Conservation (phyloP, 23 tunicate species). For the Ascidia mentula region DNA sequence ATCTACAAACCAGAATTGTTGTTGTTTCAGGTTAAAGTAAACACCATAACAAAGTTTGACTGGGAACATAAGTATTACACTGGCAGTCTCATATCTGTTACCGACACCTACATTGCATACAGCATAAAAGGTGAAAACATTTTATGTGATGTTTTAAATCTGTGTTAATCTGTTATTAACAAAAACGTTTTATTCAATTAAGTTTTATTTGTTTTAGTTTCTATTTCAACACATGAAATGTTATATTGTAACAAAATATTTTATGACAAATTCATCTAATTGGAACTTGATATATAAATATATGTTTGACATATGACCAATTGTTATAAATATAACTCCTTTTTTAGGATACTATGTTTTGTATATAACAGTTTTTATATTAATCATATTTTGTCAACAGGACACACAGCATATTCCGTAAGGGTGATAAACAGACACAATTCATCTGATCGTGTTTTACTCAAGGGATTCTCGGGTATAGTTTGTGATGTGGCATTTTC, state of each 20-base stretch:
- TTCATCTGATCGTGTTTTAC: slow-evolving; percentile 69
- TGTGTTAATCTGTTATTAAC: neutral
- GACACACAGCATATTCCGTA: slow-evolving; percentile 53
- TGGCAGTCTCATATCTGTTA: slow-evolving; percentile 71
- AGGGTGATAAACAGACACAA: slow-evolving; percentile 65
- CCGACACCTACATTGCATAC: slow-evolving; percentile 68
- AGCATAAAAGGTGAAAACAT: slow-evolving; percentile 61
- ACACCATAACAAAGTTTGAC: slow-evolving; percentile 71
- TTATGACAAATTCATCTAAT: neutral
- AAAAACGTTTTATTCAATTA: too few relatives aligned
- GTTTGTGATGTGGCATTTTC: slow-evolving; percentile 73
- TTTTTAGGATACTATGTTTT: neutral
- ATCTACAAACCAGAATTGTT: neutral
- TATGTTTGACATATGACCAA: neutral
- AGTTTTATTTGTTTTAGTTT: too few relatives aligned
- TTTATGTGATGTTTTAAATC: neutral
- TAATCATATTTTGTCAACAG: slow-evolving; percentile 9
- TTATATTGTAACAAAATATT: too few relatives aligned
- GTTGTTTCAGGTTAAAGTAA: slow-evolving; percentile 49
- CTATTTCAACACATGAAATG: neutral
- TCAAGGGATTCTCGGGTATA: slow-evolving; percentile 64
- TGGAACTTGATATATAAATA: neutral
- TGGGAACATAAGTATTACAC: slow-evolving; percentile 80
- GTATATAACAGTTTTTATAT: neutral
- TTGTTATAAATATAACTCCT: too few relatives aligned